A percentile compares a stretch with the other conserved stretches of the same genome.
These are phyloP conservation scores for Seira sanloemensis DNA, from an alignment of 2,888 invertebrate species.

Conservation along the genomic window DNA sequence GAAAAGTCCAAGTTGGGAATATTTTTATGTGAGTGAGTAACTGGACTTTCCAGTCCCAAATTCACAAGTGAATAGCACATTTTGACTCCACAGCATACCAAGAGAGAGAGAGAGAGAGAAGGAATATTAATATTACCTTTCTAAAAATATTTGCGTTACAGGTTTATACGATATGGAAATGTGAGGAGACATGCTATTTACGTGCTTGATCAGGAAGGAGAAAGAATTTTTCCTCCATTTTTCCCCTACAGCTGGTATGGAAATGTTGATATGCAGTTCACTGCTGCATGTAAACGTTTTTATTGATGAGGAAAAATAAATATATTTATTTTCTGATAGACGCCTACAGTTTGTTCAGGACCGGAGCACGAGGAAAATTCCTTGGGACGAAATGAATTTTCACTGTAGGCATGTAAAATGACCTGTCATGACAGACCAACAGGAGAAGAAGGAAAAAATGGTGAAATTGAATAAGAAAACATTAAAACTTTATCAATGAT, in stretches of 20 bases:
- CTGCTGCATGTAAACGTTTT: not conserved
- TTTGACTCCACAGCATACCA: too few species aligned
- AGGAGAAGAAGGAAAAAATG: not conserved
- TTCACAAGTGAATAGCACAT: not conserved
- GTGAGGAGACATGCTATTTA: not conserved
- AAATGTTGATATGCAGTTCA: not conserved
- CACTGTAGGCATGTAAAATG: not conserved
- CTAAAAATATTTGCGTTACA: not conserved
- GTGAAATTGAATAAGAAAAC: constrained; percentile 1
- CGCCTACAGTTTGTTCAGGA: not conserved
- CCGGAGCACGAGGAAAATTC: too few species aligned
- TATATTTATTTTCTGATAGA: not conserved
- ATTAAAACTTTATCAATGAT: not conserved
- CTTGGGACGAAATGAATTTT: too few species aligned
- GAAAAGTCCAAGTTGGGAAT: constrained; percentile 9
- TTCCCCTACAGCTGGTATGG: not conserved
- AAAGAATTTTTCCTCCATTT: not conserved
- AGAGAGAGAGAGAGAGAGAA: too few species aligned
- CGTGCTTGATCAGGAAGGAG: not conserved
- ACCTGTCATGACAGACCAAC: not conserved
- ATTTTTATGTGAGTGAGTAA: not conserved
- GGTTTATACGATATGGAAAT: not conserved
- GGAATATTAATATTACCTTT: not conserved
- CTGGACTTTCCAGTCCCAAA: not conserved
- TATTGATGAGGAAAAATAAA: not conserved